phyloP scores from a whole-genome alignment of 37 sponge, comb jelly and placozoan genomes.

The Theonella swinhoei region DNA sequence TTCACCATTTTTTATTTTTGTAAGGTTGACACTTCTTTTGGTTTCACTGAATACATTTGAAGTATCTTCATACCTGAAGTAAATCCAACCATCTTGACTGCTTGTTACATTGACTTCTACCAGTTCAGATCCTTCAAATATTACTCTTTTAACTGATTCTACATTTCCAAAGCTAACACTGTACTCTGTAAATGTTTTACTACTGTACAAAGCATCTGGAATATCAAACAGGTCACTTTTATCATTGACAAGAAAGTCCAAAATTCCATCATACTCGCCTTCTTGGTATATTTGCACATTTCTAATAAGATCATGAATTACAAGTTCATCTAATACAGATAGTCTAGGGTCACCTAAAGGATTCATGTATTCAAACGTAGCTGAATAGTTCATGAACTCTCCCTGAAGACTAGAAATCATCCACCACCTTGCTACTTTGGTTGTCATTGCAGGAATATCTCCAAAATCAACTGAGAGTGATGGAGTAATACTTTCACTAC shows the following conservation, averaged over 20 bases:
- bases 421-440: no score
- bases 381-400: no score
- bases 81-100: constrained; percentile 4
- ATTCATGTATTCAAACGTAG: constrained; percentile 36
- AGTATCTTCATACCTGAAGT: constrained; percentile 17
- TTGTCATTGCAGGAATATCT: no score
- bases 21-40: neutral
- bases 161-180: constrained; percentile 18
- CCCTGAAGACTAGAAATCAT: no score
- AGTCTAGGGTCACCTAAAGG: constrained; percentile 49
- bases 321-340: no score
- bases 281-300: no score
- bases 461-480: constrained; percentile 21
- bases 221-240: constrained; percentile 2
- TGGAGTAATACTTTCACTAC: constrained; percentile 25
- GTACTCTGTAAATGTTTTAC: constrained; percentile 18
- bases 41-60: neutral
- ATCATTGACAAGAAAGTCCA: constrained; percentile 43
- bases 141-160: constrained; percentile 4
- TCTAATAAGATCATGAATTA: no score
- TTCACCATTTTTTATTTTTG: neutral
- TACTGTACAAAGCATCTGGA: no score
- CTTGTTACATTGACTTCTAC: neutral
- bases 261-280: no score
- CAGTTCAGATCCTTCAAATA: no score